Base-by-base conservation (phyloP, 2,113 vertebrate genomes). In the Dissostichus mawsoni region DNA sequence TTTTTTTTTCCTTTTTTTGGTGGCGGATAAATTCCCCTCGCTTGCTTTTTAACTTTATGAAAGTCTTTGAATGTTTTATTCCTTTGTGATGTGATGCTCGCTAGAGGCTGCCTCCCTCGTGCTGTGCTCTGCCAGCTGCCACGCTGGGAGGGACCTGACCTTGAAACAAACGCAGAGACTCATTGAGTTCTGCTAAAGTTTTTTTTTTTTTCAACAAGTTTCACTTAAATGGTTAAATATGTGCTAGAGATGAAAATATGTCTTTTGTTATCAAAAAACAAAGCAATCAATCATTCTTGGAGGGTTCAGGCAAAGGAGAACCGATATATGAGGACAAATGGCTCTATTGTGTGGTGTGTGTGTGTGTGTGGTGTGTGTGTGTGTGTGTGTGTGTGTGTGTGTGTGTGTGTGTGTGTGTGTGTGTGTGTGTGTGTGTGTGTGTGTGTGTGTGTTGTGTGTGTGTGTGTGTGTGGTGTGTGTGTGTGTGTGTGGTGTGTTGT, bases 41-140 rank as follows among this genome's bases (percentile, higher is more conserved):
- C 81, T 86, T 76, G 61, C 85, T 91, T 89, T 85, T 87, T 76
- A 89, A 87, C 91, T 88, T 83, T 17, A 51, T 80, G 55, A 79
- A 89, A 90, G 87, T 82, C 81, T 91, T 89, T 90, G 82, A 83
- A 83, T 90, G 86, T 89, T 86, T 86, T 70, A 74, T 91, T 90
- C 85, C 84, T 87, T 92, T 90, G 89, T 89, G 83, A 71, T 76
- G 79, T 33, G 85, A 86, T 20, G 87, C 86, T 88, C 61, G 57
- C 87, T 83, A 0, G 84, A 87, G 83, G 88, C 88, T 13, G 56
- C 66, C 11, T 76, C 78, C 82, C 65, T 79, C 18, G 36, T 69
- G 87, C 82, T 70, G 78, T 2, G 47, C 76, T 79, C 75, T 67
- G 52, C 71, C 67, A 82, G 57, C 29, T 33, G 17, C 13, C 89